Base-by-base conservation (phyloP, 2,113 vertebrate genomes). In the Istiophorus platypterus region DNA sequence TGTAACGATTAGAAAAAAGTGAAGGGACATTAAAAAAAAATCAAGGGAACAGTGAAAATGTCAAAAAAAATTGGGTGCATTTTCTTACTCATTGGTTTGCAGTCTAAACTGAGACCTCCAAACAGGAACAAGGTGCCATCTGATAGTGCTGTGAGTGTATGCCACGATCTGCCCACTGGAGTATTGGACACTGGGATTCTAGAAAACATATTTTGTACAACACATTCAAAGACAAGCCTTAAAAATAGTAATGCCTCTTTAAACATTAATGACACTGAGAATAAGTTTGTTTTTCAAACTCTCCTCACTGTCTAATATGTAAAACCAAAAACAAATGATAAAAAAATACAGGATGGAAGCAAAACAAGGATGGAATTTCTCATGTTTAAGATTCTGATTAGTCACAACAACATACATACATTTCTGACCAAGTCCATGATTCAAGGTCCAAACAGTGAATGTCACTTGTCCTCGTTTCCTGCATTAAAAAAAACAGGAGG, bases 391-490 rank as follows among this genome's bases (percentile, higher is more conserved):
- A 27, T 34, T 47, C 45, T 18, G 14, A 7, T 58, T 24, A 18
- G 27, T 72, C 14, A 59, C 8, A 45, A 20, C 11, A 34, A 66
- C 96, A 29, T 91, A 96, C 97, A 91, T 95, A 99, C 97, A 97
- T 96, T 95, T 98, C 97, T 89, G 97, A 96, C 98, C 97, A 99
- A 10, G 93, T 95, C 97, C 97, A 97, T 2, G 96, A 93, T 71
- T 98, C 95, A 82, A 99, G 92, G 86, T 99, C 96, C 67, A 99
- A 91, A 91, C 93, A 97, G 92, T 97, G 96, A 78, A 99, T 93
- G 87, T 99, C 97, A 92, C 92, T 97, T 85, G 96, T 97, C 81
- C 98, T 96, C 14, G 96, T 97, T 96, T 98, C 97, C 98, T 99
- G 92, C 52, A 78, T 93, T 95, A 5, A 69, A 49, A 57, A 80